Percentiles rank a stretch among this genome's conserved stretches.
phyloP scores from a whole-genome alignment of 2,888 invertebrate species.

The Podotricha telesiphe region DNA sequence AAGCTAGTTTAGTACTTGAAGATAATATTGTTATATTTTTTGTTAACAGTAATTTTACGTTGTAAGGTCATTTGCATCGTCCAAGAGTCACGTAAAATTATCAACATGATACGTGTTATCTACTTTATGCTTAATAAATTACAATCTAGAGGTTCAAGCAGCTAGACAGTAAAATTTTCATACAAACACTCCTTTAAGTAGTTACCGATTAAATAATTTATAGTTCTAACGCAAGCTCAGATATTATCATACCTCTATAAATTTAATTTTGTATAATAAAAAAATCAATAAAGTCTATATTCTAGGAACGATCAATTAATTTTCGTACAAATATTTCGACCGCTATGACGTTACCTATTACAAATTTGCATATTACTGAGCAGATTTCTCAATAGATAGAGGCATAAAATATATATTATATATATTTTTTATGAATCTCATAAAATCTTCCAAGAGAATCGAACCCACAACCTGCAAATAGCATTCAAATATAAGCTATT shows the following conservation, averaged over 20 bases:
- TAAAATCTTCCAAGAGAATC: neutral
- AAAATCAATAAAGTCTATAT: conserved; percentile 1
- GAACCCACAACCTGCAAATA: neutral
- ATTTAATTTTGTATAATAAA: conserved; percentile 1
- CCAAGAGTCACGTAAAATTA: no score
- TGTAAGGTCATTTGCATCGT: no score
- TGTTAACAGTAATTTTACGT: no score
- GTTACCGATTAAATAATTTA: neutral
- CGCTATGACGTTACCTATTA: neutral
- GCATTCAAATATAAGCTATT: neutral
- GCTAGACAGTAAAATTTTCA: no score
- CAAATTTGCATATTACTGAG: neutral
- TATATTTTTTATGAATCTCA: no score
- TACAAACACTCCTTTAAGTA: neutral
- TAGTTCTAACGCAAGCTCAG: neutral
- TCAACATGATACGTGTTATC: no score
- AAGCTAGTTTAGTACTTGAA: neutral
- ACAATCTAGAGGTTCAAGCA: no score
- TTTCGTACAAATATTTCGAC: neutral
- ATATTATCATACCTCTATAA: neutral
- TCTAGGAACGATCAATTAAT: neutral
- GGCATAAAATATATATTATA: no score
- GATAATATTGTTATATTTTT: no score
- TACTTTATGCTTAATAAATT: no score
- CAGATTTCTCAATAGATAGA: no score